Evolutionary conservation across 2,113 vertebrate species (phyloP).

Genomic region (Brachypteracias leptosomus): DNA sequence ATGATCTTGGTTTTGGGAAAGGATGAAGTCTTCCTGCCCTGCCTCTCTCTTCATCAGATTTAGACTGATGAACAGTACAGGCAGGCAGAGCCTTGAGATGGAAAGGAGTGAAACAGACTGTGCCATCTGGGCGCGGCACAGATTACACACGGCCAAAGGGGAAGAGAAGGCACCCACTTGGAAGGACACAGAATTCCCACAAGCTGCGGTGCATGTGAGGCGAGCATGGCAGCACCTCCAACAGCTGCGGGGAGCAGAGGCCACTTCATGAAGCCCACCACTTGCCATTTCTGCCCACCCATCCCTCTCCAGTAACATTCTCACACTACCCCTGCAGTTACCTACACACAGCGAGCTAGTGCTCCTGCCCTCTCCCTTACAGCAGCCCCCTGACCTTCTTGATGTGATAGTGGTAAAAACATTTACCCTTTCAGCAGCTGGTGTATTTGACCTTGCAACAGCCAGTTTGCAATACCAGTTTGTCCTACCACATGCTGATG

Average conservation of each 20-base stretch:
- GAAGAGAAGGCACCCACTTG: neutral
- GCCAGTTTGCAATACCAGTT: neutral
- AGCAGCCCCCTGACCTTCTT: neutral
- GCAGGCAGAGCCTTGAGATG: neutral
- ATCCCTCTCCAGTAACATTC: neutral
- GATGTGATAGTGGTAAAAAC: neutral
- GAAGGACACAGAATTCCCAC: neutral
- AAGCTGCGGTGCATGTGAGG: rapidly evolving
- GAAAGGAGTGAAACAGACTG: neutral
- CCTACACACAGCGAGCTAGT: neutral
- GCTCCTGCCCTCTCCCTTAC: neutral
- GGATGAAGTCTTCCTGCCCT: neutral
- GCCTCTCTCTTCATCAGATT: neutral
- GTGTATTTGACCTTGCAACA: neutral
- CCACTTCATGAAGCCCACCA: neutral
- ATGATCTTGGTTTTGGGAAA: neutral
- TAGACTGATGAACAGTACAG: rapidly evolving
- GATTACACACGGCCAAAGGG: neutral
- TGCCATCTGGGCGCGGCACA: rapidly evolving
- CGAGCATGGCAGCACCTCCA: rapidly evolving
- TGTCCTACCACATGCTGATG: neutral
- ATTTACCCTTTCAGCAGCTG: neutral
- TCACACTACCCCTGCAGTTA: no score
- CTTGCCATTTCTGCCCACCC: neutral
- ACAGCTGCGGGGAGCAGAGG: neutral